A percentile compares a stretch with the other conserved stretches of the same genome.
These are phyloP conservation scores for Drosophila mauritiana DNA, from an alignment of 1,140 invertebrate genomes.

Conservation along the genomic window DNA sequence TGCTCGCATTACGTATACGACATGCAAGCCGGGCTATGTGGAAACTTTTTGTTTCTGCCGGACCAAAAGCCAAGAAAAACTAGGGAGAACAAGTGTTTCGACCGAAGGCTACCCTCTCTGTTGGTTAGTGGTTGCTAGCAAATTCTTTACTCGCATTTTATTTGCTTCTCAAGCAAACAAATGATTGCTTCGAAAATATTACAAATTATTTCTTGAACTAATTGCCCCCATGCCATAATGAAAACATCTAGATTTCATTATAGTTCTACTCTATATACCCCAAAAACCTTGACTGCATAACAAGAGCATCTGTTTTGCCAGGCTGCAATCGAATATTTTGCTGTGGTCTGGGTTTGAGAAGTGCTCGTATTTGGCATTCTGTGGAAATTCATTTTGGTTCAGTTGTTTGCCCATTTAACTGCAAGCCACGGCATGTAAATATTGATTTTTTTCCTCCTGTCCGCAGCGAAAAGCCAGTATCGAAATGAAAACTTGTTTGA, in stretches of 20 bases:
- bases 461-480: slow-evolving; percentile 29
- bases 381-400: slow-evolving; percentile 45
- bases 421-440: slow-evolving; percentile 56
- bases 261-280: background rate
- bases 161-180: background rate
- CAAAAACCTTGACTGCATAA: background rate
- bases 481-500: slow-evolving; percentile 41
- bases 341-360: slow-evolving; percentile 21
- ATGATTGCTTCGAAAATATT: too few species aligned
- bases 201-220: too few species aligned
- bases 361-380: slow-evolving; percentile 4
- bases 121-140: background rate
- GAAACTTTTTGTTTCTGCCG: slow-evolving; percentile 16
- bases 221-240: too few species aligned
- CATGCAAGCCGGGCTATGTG: slow-evolving; percentile 40
- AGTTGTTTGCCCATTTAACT: slow-evolving; percentile 67
- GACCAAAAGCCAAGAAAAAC: background rate
- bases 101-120: background rate
- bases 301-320: slow-evolving; percentile 8
- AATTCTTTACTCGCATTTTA: background rate
- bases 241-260: too few species aligned
- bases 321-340: slow-evolving; percentile 48
- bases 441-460: slow-evolving; percentile 62
- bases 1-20: slow-evolving; percentile 63
- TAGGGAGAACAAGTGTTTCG: background rate